These are phyloP conservation scores for Thumatha senex DNA, from an alignment of 2,888 invertebrate species.

Conservation along the genomic window DNA sequence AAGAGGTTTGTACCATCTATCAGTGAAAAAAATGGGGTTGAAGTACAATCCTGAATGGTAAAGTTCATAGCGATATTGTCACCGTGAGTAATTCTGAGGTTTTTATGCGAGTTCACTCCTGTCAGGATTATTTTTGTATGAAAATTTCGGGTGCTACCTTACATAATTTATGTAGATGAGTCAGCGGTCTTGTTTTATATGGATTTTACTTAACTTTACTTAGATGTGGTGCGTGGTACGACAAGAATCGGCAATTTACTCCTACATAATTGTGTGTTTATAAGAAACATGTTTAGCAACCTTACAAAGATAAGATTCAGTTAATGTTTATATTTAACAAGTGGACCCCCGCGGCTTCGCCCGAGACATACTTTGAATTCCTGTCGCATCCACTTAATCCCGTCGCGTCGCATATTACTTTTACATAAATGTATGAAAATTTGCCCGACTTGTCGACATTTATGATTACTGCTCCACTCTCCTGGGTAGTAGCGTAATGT, in stretches of 20 bases:
- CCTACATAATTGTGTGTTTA: neutral
- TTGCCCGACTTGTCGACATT: too few species aligned
- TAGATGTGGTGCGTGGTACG: neutral
- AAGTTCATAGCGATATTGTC: conserved; percentile 40
- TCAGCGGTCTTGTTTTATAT: neutral
- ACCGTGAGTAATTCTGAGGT: conserved; percentile 30
- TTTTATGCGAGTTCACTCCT: conserved; percentile 24
- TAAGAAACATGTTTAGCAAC: too few species aligned
- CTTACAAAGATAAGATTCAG: too few species aligned
- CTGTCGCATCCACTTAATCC: too few species aligned
- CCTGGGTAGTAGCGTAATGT: too few species aligned
- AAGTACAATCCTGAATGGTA: conserved; percentile 26
- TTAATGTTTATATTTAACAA: too few species aligned
- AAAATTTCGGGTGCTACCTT: conserved; percentile 6
- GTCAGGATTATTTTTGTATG: conserved; percentile 20
- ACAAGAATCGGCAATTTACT: neutral
- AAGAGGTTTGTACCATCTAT: conserved; percentile 24
- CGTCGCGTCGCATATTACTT: too few species aligned
- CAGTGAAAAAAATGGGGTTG: conserved; percentile 25
- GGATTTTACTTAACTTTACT: neutral
- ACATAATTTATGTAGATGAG: conserved; percentile 11
- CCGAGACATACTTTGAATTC: too few species aligned
- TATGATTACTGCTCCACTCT: too few species aligned
- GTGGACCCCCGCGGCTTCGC: too few species aligned
- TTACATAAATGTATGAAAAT: too few species aligned